Base-by-base conservation (phyloP, 2,888 invertebrate genomes). In the Coenonympha arcania region DNA sequence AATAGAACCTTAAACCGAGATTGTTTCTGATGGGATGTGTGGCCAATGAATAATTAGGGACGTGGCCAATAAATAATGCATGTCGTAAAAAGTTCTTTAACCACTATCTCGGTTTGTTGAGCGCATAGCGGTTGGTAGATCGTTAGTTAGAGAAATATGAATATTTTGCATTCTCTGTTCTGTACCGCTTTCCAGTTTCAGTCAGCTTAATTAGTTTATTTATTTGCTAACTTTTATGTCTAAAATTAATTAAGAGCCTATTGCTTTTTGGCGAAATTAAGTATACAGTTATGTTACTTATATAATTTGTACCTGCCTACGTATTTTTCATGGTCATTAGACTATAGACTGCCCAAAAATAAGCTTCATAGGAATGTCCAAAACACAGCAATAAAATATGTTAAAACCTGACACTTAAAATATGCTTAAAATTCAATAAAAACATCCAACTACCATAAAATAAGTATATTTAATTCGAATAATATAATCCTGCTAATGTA, bases 61-160 rank as follows among this genome's bases (percentile, higher is more conserved):
- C 45, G 53, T 33, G 47, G 47, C 44, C 50, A 30, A 58, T 61
- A 58, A 56, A 62, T 60, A 53, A 62, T 62, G 58, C 58, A 62
- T 61, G 36, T 30, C 39, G 40, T 48, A 52, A 47, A 56, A 56
- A 55, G 54, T 44, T 46, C 52, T 40, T 47, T 53, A 54, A 55
- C 52, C 52, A 48, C 50, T 50, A 50, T 39, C 6, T 50, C 18
- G 40, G 55, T 52, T 37, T 52, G 53, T 54, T 50, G 41, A 48
- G 11, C 15, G 39, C 39, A 5, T 1, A 13, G 30, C 30, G 13
- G 13, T 39, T 1, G 22, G 9, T 42, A 42, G 53, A 49, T 49
- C 37, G 37, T 44, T 28, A 48, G 49, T 45, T 52, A 49, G 6
- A 6, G 3, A 16, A 39, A 13, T 44, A 26, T 26, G 41, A 50